phyloP scores from a whole-genome alignment of 2,797 vertebrate species.

The Gorsachius magnificus region DNA sequence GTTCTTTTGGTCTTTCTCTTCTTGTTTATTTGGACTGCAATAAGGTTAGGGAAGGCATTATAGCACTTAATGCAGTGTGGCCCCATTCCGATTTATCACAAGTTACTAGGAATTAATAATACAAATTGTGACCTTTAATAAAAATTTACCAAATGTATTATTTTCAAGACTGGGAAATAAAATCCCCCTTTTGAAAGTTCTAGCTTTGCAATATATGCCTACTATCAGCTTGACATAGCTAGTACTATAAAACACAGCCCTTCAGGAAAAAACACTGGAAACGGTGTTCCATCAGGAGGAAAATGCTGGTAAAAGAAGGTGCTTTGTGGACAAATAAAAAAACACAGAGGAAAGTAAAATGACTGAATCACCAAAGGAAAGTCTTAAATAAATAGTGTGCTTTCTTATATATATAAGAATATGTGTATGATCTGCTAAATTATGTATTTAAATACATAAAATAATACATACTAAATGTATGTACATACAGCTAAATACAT shows the following conservation, averaged over 20 bases:
- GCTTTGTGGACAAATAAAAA: neutral
- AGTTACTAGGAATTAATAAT: neutral
- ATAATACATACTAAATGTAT: too few species aligned
- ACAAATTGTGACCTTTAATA: neutral
- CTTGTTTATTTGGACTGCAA: neutral
- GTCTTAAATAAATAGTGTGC: neutral
- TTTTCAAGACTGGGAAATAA: neutral
- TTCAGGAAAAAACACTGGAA: neutral
- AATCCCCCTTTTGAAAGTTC: neutral
- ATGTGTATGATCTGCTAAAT: neutral
- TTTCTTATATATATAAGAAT: neutral
- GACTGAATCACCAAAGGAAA: neutral
- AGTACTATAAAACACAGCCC: neutral
- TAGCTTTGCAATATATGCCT: neutral
- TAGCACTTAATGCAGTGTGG: neutral
- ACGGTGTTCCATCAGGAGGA: neutral
- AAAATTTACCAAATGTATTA: neutral
- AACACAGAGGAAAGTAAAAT: neutral
- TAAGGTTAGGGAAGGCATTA: neutral
- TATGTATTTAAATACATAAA: neutral
- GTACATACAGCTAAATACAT: too few species aligned
- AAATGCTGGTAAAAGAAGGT: neutral
- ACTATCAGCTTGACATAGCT: neutral
- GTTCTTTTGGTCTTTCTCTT: neutral
- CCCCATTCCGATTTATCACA: neutral